Percentiles rank a stretch among this genome's conserved stretches.
Conservation (phyloP, 2,888 invertebrate genomes). For the Halictus ligatus region DNA sequence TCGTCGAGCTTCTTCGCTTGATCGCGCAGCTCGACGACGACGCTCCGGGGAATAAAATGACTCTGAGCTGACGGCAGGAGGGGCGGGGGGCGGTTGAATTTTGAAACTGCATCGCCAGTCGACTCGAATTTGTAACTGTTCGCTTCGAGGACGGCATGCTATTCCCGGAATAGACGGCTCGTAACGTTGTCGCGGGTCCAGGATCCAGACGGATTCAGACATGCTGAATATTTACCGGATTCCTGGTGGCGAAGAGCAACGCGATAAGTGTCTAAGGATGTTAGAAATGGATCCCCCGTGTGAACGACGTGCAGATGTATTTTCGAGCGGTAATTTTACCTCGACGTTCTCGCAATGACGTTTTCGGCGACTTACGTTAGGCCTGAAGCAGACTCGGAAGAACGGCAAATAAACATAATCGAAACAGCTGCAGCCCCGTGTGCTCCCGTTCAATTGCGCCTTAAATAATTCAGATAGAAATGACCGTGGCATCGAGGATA, state of each 20-base stretch:
- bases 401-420: background rate
- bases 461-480: slow-evolving; percentile 6
- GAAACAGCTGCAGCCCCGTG: background rate
- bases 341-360: background rate
- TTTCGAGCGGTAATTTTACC: background rate
- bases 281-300: background rate
- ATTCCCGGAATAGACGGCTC: background rate
- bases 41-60: background rate
- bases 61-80: background rate
- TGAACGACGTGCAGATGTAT: background rate
- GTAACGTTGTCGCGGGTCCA: background rate
- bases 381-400: too few species aligned
- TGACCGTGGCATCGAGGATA: slow-evolving; percentile 11
- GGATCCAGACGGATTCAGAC: background rate
- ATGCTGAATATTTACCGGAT: background rate
- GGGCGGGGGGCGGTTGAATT: slow-evolving; percentile 12
- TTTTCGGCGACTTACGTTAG: background rate
- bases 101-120: slow-evolving; percentile 28
- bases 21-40: slow-evolving; percentile 13
- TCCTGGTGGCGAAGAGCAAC: background rate
- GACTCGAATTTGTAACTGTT: slow-evolving; percentile 11
- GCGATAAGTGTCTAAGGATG: background rate
- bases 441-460: background rate
- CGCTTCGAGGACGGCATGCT: background rate
- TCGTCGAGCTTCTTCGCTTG: slow-evolving; percentile 1